These are phyloP conservation scores for Karalla daura DNA, from an alignment of 2,797 vertebrate species.

Conservation along the genomic window DNA sequence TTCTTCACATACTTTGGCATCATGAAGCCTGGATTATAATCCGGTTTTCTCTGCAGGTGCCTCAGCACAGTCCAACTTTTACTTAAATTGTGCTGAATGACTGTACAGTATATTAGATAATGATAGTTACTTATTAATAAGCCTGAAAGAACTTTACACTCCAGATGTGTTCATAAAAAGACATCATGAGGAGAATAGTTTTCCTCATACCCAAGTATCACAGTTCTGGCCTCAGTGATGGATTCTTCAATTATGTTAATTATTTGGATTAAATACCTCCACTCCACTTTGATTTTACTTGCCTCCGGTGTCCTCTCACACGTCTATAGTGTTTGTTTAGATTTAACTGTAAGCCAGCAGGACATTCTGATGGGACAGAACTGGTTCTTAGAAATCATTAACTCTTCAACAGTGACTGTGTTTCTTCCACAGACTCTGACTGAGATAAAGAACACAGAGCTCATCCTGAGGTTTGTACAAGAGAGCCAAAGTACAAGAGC, in stretches of 20 bases:
- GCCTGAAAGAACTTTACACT: no score
- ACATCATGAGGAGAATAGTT: no score
- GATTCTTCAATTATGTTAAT: no score
- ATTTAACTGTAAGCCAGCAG: background rate
- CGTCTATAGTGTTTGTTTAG: background rate
- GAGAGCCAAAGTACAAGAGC: conserved; percentile 30
- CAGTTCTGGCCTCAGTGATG: no score
- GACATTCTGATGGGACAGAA: background rate
- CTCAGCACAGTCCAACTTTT: conserved; percentile 12
- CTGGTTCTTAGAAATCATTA: background rate
- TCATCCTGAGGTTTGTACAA: background rate
- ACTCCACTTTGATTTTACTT: no score
- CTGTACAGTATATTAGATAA: no score
- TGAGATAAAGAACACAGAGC: background rate
- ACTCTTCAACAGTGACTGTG: background rate
- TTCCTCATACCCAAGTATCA: no score
- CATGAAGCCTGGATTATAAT: conserved; percentile 42
- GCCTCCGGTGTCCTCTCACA: no score
- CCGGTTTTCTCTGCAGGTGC: conserved; percentile 51
- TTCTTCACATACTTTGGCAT: conserved; percentile 64
- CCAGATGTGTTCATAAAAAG: no score
- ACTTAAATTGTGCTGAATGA: no score
- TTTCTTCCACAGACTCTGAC: background rate
- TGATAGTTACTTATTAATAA: no score
- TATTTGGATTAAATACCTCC: no score